phyloP scores from a whole-genome alignment of 2,797 vertebrate species.

The Schizopygopsis malacanthus region DNA sequence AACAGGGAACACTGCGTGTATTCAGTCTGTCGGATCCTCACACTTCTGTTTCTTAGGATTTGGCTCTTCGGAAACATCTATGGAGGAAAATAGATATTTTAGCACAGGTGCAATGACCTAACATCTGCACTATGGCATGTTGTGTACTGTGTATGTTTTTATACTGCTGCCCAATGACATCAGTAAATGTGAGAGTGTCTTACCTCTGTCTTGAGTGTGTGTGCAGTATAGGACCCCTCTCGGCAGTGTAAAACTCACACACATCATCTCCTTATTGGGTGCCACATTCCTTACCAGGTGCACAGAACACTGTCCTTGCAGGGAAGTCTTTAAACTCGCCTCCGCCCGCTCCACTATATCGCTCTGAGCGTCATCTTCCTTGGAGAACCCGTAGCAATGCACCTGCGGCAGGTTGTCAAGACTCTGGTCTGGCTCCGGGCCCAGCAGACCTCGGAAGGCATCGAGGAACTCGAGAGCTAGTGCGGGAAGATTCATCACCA shows the following conservation, averaged over 20 bases:
- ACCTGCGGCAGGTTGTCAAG: constrained; percentile 79
- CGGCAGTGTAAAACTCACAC: constrained; percentile 88
- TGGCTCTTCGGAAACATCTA: constrained; percentile 78
- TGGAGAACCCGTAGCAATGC: constrained; percentile 95
- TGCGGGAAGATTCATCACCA: constrained; percentile 96
- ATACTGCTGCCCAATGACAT: background rate
- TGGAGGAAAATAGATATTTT: constrained; percentile 53
- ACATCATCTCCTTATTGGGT: constrained; percentile 97
- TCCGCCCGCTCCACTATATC: constrained; percentile 84
- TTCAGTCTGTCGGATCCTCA: constrained; percentile 65
- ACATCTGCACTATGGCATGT: background rate
- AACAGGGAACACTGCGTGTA: background rate
- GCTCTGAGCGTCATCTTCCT: constrained; percentile 78
- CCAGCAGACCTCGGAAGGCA: constrained; percentile 84
- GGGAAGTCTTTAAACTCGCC: constrained; percentile 75
- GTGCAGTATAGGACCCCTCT: constrained; percentile 81
- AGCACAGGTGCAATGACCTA: background rate
- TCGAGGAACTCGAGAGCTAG: constrained; percentile 90
- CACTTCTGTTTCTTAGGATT: constrained; percentile 83
- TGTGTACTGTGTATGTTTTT: background rate
- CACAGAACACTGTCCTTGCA: constrained; percentile 80
- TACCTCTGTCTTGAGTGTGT: constrained; percentile 75
- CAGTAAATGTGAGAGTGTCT: constrained; percentile 59
- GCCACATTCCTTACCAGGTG: constrained; percentile 93
- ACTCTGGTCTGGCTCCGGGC: constrained; percentile 62